These are phyloP conservation scores for Phoxinus phoxinus DNA, from an alignment of 2,113 vertebrate species.

Conservation along the genomic window DNA sequence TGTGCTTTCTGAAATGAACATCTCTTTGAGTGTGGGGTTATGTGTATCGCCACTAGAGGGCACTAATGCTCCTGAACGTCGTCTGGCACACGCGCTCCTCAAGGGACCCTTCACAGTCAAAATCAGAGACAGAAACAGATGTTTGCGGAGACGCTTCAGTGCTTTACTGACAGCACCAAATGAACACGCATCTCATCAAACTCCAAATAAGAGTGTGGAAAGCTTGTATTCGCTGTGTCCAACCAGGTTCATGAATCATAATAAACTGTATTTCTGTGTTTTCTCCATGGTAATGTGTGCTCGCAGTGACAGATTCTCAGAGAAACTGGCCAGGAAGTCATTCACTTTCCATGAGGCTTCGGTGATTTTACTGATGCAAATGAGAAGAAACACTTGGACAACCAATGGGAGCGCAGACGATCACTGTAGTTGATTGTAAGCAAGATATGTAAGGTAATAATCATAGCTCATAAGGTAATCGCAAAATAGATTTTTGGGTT, in stretches of 20 bases:
- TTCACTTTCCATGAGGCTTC: background rate
- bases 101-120: background rate
- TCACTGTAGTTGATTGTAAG: background rate
- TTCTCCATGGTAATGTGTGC: background rate
- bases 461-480: too few species aligned
- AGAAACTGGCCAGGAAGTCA: background rate
- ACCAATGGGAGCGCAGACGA: background rate
- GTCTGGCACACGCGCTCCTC: background rate
- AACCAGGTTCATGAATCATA: background rate
- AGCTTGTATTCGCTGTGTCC: background rate
- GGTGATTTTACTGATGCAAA: conserved; percentile 23
- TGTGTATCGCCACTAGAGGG: background rate
- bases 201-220: background rate
- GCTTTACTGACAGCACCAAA: background rate
- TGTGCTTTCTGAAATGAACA: background rate
- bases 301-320: background rate
- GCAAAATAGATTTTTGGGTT: background rate
- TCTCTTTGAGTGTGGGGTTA: background rate
- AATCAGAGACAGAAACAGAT: background rate
- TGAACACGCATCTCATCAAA: background rate
- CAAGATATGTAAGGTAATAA: background rate
- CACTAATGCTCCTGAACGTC: background rate
- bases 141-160: conserved; percentile 18
- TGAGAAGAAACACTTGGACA: background rate
- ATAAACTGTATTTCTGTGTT: background rate